These are phyloP conservation scores for Alca torda DNA, from an alignment of 2,797 vertebrate species.

Conservation along the genomic window DNA sequence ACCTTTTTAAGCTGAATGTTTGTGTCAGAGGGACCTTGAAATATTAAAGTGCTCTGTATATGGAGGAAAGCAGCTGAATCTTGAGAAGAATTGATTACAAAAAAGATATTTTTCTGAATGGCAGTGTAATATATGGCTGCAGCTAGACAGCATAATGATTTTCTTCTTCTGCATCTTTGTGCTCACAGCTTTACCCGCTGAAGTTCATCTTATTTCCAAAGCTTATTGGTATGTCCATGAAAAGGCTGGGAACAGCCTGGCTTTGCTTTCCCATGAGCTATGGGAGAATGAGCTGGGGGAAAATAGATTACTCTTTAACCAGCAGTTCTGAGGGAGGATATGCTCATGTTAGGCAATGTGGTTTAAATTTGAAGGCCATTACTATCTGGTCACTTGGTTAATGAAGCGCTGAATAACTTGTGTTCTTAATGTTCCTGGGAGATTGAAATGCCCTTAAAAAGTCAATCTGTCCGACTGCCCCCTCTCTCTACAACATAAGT, in stretches of 20 bases:
- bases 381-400: constrained; percentile 53
- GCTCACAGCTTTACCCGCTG: background rate
- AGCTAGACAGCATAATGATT: background rate
- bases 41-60: background rate
- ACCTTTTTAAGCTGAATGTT: background rate
- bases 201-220: constrained; percentile 7
- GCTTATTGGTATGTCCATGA: background rate
- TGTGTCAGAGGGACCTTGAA: background rate
- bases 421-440: background rate
- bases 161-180: background rate
- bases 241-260: constrained; percentile 48
- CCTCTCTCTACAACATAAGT: background rate
- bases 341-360: background rate
- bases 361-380: constrained; percentile 41
- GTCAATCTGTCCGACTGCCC: background rate
- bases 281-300: background rate
- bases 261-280: constrained; percentile 55
- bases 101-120: background rate
- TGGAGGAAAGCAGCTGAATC: background rate
- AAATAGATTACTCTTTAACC: constrained; percentile 30
- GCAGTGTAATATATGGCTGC: background rate
- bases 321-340: constrained; percentile 4
- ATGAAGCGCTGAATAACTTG: constrained; percentile 25
- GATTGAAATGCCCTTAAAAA: constrained; percentile 1
- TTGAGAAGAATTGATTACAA: background rate